Percentiles rank a stretch among this genome's conserved stretches.
Evolutionary conservation across 2,888 invertebrate species (phyloP).

Genomic region (Drosophila falleni): DNA sequence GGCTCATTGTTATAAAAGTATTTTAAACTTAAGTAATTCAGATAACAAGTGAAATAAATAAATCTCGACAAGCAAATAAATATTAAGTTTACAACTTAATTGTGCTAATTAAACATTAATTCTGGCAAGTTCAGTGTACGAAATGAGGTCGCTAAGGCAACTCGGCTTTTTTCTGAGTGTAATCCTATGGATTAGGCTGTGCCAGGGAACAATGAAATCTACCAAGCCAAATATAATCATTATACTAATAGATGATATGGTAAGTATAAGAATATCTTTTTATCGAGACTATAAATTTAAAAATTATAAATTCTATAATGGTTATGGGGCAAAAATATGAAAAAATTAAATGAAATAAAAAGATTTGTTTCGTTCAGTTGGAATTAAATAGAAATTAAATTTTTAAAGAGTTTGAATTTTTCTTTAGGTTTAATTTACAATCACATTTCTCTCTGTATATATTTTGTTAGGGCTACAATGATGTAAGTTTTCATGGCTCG

Average conservation of each 20-base stretch:
- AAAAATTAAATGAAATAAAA: no score
- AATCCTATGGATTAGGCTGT: slow-evolving; percentile 11
- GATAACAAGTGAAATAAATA: slow-evolving; percentile 5
- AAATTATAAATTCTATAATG: not conserved
- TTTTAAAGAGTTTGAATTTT: not conserved
- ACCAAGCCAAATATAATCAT: slow-evolving; percentile 89
- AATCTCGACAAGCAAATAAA: slow-evolving; percentile 2
- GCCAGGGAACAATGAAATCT: slow-evolving; percentile 10
- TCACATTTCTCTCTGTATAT: not conserved
- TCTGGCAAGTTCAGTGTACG: not conserved
- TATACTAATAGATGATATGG: slow-evolving; percentile 93
- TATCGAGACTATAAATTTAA: not conserved
- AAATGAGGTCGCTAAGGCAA: slow-evolving; percentile 13
- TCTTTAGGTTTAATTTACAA: no score
- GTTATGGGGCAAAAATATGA: not conserved
- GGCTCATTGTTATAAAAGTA: not conserved
- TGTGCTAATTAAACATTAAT: slow-evolving; percentile 9
- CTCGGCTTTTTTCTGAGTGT: slow-evolving; percentile 3
- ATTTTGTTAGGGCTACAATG: slow-evolving; percentile 93
- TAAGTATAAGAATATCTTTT: not conserved
- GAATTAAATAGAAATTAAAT: not conserved
- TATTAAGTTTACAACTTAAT: slow-evolving; percentile 11
- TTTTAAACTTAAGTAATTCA: not conserved
- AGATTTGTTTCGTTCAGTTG: not conserved
- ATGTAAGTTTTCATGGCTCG: slow-evolving; percentile 96